Base-by-base conservation (phyloP, 2,888 invertebrate genomes). In the Drosophila longiperda region DNA sequence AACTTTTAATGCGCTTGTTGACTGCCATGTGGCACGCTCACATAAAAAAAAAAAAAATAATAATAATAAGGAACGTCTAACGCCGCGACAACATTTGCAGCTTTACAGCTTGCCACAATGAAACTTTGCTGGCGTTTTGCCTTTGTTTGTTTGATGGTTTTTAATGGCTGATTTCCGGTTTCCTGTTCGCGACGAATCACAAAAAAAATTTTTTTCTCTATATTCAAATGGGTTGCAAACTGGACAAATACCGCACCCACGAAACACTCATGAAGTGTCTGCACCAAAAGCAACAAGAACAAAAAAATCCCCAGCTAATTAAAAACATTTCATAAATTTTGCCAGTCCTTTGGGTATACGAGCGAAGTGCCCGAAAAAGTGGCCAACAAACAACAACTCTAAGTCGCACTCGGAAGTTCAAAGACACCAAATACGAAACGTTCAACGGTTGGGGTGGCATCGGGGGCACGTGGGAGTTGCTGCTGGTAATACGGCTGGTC, bases 321-420 rank as follows among this genome's bases (percentile, higher is more conserved):
- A 86, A 86, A 87, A 86, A 71, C 80, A 86, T 87, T 87, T 87
- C 83, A 86, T 83, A 87, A 86, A 87, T 88, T 87, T 87, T 83
- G 58, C 81, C 81, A 85, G 81, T 83, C 77, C 75, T 77, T 75
- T 77, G 83, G 83, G 77, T 66, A 57, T 54, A 63, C 55, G 48
- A 48, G 74, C 66, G 60, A 62, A 66, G 74, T 78, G 74, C 67
- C 73, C 73, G 38, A 65, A 69, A 74, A 65, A 67, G 75, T 75
- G 78, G 62, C 74, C 54, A 45, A 58, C 78, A 78, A 78, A 74
- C 77, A 77, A 74, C 66, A 80, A 74, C 62, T 76, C 53, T 48
- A 62, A 63, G 64, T 60, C 67, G 54, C 69, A 48, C 73, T 29
- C 53, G 49, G 48, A 36, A 58, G 55, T 54, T 50, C 78, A 78